Conservation (phyloP, 2,888 invertebrate species). For the Pachydiplax longipennis region DNA sequence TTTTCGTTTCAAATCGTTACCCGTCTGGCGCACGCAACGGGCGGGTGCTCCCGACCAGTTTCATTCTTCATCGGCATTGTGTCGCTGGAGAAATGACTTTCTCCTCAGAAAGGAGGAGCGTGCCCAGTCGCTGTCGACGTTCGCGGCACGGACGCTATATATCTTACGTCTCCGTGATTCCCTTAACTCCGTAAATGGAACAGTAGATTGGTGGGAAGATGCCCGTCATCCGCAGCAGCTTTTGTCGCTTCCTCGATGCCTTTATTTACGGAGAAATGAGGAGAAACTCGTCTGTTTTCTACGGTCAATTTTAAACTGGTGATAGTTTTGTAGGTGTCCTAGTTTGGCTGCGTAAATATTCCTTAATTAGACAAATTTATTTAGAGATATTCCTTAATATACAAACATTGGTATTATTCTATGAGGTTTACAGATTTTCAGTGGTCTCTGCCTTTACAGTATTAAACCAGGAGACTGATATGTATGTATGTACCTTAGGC, state of each 20-base stretch:
- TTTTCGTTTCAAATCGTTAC: background rate
- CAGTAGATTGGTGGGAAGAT: background rate
- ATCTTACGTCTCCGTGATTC: background rate
- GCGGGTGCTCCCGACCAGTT: background rate
- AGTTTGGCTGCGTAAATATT: no score
- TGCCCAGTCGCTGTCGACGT: background rate
- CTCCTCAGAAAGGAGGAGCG: background rate
- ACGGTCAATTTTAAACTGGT: no score
- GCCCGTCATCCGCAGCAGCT: background rate
- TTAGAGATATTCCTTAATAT: no score
- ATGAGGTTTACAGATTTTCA: no score
- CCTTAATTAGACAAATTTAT: no score
- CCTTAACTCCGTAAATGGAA: background rate
- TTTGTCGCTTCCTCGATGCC: background rate
- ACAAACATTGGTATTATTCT: no score
- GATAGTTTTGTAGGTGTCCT: no score
- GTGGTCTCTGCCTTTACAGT: no score
- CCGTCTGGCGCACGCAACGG: background rate
- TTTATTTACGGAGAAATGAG: background rate
- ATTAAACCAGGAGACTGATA: no score
- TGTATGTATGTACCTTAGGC: no score
- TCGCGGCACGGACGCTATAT: background rate
- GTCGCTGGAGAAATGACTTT: background rate
- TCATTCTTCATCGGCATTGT: background rate
- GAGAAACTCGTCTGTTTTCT: no score